Evolutionary conservation across 2,113 vertebrate species (phyloP), one percentile per base, ranked within the genome.

Genomic region (Bos indicus): DNA sequence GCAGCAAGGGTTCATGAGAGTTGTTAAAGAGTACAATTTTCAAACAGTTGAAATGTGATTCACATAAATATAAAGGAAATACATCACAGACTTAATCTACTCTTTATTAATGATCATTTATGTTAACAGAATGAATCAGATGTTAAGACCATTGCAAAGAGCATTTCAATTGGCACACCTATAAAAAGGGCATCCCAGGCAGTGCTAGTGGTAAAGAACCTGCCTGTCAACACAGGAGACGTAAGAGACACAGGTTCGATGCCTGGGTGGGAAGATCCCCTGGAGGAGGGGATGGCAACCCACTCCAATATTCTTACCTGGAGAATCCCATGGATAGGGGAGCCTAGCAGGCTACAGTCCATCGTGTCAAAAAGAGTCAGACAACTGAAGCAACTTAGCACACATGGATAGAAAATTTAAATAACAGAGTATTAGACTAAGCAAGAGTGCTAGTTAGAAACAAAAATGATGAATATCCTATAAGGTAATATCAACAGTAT

Each of bases 11-110:
- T 51, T 91, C 78, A 81, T 17, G 25, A 81, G 51, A 56, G 23
- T 40, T 86, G 3, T 40, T 96, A 43, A 56, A 8, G 56, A 94
- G 33, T 62, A 54, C 14, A 83, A 51, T 95, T 78, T 83, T 91
- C 28, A 81, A 88, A 92, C 64, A 80, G 15, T 92, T 78, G 81
- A 59, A 83, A 96, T 13, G 5, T 86, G 48, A 86, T 17, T 95
- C 40, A 82, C 7, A 51, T 62, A 91, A 88, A 96, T 54, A 56
- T 13, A 91, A 84, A 67, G 0, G 56, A 28, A 95, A 83, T 16
- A 56, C 40, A 71, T 4, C 40, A 91, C 93, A 78, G 25, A 95
- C 57, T 77, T 92, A 52, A 36, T 82, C 60, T 95, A 25, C 46
- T 90, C 48, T 59, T 88, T 67, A 84, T 74, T 85, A 71, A 90